phyloP scores from a whole-genome alignment of 2,113 vertebrate genomes.

The Butorides virescens region DNA sequence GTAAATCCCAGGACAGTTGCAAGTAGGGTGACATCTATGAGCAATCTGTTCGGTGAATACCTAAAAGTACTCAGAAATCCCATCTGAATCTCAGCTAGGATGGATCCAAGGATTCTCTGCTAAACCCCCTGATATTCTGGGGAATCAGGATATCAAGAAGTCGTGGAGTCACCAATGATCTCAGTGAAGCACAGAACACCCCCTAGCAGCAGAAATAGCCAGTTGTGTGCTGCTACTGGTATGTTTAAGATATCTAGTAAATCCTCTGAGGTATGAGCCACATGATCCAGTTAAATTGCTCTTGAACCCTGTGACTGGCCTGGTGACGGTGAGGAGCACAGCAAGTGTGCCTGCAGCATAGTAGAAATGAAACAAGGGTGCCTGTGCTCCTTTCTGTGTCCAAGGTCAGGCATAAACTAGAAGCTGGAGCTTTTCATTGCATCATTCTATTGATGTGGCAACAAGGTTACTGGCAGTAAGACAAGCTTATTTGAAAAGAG shows the following conservation, averaged over 20 bases:
- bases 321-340: neutral
- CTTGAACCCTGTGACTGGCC: neutral
- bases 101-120: neutral
- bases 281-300: neutral
- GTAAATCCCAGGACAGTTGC: neutral
- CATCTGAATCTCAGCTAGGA: neutral
- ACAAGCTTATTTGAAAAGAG: neutral
- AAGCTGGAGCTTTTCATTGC: neutral
- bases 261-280: neutral
- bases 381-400: neutral
- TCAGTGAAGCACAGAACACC: neutral
- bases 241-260: neutral
- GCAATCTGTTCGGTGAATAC: neutral
- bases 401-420: neutral
- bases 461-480: neutral
- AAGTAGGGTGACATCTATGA: neutral
- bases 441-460: neutral
- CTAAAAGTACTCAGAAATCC: neutral
- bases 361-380: neutral
- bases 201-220: neutral
- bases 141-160: neutral
- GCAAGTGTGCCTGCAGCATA: neutral
- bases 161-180: neutral
- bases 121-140: neutral
- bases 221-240: neutral